phyloP scores from a whole-genome alignment of 1,140 invertebrate genomes.

The Brachionus angularis region DNA sequence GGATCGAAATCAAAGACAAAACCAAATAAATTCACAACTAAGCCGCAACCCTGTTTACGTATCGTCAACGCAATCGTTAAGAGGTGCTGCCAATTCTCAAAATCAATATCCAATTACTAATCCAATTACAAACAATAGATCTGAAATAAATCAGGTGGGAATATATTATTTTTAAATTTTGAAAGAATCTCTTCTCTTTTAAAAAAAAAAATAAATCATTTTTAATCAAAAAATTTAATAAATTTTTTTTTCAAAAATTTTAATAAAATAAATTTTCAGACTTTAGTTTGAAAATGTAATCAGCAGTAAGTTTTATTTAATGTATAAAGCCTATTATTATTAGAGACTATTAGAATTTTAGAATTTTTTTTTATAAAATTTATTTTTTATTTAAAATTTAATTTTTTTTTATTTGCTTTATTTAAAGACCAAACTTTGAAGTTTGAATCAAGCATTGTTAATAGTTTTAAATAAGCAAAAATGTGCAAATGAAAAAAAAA shows the following conservation, averaged over 20 bases:
- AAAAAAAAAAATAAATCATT: neutral
- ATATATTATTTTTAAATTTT: constrained; percentile 27
- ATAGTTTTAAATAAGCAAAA: no score
- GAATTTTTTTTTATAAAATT: neutral
- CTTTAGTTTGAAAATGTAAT: constrained; percentile 30
- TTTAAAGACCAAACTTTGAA: no score
- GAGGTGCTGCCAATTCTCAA: no score
- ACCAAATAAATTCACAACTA: no score
- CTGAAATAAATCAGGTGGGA: constrained; percentile 26
- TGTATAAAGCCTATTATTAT: neutral
- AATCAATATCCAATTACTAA: neutral
- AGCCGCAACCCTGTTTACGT: constrained; percentile 24
- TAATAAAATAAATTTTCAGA: constrained; percentile 11
- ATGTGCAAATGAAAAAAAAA: no score
- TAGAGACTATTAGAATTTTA: neutral
- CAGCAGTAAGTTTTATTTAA: constrained; percentile 4
- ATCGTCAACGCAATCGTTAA: no score
- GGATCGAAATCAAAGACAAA: no score
- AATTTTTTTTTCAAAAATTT: neutral
- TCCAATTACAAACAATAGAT: neutral
- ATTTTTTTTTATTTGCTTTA: no score
- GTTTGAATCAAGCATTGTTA: no score
- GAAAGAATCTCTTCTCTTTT: no score
- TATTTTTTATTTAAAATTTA: no score
- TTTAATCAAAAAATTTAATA: neutral